phyloP scores from a whole-genome alignment of 2,888 invertebrate species.

The Mermis nigrescens region DNA sequence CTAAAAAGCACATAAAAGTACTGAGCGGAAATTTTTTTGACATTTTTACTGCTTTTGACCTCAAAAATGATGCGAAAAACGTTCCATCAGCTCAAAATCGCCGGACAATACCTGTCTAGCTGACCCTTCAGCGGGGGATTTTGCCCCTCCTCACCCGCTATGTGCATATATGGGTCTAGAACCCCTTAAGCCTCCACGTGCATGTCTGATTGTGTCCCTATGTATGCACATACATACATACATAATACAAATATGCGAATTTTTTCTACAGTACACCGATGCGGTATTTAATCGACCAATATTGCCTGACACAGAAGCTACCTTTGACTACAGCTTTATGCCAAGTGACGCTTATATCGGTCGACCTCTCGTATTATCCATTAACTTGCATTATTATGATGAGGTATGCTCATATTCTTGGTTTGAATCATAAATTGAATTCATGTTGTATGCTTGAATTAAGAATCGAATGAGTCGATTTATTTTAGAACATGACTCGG shows the following conservation, averaged over 20 bases:
- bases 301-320: conserved; percentile 73
- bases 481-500: conserved; percentile 43
- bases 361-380: conserved; percentile 79
- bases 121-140: too few species aligned
- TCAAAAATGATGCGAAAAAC: too few species aligned
- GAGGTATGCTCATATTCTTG: conserved; percentile 14
- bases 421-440: not conserved
- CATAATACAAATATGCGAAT: not conserved
- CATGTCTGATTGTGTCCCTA: too few species aligned
- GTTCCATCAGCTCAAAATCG: too few species aligned
- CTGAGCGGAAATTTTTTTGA: too few species aligned
- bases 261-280: conserved; percentile 52
- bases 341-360: conserved; percentile 91
- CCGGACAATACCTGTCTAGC: too few species aligned
- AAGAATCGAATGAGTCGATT: not conserved
- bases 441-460: not conserved
- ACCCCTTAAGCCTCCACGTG: too few species aligned
- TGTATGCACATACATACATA: not conserved
- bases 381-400: conserved; percentile 37
- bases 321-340: conserved; percentile 77
- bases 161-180: too few species aligned
- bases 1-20: too few species aligned
- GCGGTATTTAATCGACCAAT: conserved; percentile 67
- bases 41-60: too few species aligned
- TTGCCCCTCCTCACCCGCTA: too few species aligned